These are phyloP conservation scores for Drosophila greeni DNA, from an alignment of 2,888 invertebrate genomes.

Conservation along the genomic window DNA sequence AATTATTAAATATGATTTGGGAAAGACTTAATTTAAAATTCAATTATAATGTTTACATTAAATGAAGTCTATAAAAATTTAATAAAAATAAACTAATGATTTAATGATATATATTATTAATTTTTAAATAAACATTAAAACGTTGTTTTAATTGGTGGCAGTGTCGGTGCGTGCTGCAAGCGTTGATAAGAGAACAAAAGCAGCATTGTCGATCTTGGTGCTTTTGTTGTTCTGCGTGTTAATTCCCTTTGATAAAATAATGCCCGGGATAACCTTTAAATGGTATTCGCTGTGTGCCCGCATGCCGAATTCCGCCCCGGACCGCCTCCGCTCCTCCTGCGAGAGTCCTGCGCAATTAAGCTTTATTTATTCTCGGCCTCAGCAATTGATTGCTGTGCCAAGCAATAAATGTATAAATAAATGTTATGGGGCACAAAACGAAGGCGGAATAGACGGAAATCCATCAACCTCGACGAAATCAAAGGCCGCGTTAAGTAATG, in stretches of 20 bases:
- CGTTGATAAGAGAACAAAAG: constrained; percentile 55
- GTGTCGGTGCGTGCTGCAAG: constrained; percentile 67
- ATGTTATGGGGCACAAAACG: constrained; percentile 63
- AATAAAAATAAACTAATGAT: too few species aligned
- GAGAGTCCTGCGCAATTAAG: constrained; percentile 68
- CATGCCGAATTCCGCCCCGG: constrained; percentile 50
- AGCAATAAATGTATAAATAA: constrained; percentile 75
- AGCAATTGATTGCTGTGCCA: constrained; percentile 70
- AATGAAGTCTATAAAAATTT: too few species aligned
- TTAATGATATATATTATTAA: neutral
- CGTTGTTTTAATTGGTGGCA: neutral
- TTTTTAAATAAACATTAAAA: too few species aligned
- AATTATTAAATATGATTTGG: neutral
- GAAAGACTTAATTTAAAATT: neutral
- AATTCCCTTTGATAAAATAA: constrained; percentile 74
- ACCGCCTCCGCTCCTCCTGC: constrained; percentile 15
- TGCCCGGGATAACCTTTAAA: constrained; percentile 74
- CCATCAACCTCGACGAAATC: constrained; percentile 59
- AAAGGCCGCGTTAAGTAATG: constrained; percentile 60
- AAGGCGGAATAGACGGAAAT: constrained; percentile 35
- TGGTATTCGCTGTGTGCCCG: constrained; percentile 64
- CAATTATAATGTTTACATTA: too few species aligned
- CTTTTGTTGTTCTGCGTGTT: constrained; percentile 70
- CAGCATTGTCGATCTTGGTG: constrained; percentile 18
- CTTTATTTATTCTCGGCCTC: constrained; percentile 68